phyloP scores from a whole-genome alignment of 1,140 invertebrate species.

The Elysia chlorotica region DNA sequence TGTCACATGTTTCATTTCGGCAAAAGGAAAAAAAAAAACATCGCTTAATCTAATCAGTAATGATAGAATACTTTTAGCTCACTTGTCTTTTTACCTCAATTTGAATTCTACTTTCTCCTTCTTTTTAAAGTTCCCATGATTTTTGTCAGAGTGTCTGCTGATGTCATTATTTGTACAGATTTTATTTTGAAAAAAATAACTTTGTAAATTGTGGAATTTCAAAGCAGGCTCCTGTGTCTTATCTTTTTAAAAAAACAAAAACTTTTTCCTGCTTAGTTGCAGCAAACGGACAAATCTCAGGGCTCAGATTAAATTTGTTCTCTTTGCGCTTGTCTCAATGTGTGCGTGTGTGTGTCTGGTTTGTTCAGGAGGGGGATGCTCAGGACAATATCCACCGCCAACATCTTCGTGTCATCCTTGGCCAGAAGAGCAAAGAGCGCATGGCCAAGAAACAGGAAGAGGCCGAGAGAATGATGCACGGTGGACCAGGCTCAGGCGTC shows the following conservation, averaged over 20 bases:
- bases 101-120: neutral
- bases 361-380: neutral
- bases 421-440: slow-evolving; percentile 64
- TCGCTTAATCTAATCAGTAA: too few species aligned
- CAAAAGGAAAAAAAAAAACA: too few species aligned
- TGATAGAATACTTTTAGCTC: too few species aligned
- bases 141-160: neutral
- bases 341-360: neutral
- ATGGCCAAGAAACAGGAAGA: slow-evolving; percentile 45
- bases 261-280: too few species aligned
- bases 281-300: too few species aligned
- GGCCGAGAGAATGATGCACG: slow-evolving; percentile 27
- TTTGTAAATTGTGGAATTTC: neutral
- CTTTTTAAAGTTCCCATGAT: neutral
- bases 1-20: too few species aligned
- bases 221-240: too few species aligned
- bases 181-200: neutral
- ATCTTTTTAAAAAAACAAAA: too few species aligned
- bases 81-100: too few species aligned
- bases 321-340: neutral
- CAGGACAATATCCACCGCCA: slow-evolving; percentile 48
- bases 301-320: too few species aligned
- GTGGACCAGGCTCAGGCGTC: slow-evolving; percentile 11
- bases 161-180: neutral
- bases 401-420: slow-evolving; percentile 81